Base-by-base conservation (phyloP, 2,113 vertebrate species). In the Vanacampus margaritifer region DNA sequence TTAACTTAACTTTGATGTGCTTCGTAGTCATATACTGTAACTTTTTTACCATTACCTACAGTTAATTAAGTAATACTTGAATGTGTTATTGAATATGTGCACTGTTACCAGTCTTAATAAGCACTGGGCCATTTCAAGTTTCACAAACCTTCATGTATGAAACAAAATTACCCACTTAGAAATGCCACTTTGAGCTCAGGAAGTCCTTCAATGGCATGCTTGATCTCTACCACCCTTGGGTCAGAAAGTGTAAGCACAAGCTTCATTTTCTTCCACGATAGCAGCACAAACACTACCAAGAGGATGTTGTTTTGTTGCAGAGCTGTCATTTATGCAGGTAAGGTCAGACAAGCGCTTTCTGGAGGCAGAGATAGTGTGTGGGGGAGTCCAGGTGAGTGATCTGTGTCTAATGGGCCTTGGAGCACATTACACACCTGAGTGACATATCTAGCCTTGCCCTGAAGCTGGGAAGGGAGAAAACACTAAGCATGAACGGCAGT, bases 271-370 rank as follows among this genome's bases (percentile, higher is more conserved):
- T 37, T 70, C 19, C 11, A 14, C 19, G 10, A 24, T 6, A 23
- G 6, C 60, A 50, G n/a, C 28, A 24, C 60, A 63, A 12, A 68
- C 8, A 14, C 41, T 24, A 8, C 64, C 39, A 26, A 32, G 43
- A 35, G 63, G 74, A 36, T 74, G 80, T 74, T 84, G 67, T 78
- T 73, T 65, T 79, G 66, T 48, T 59, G 65, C 71, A 4, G 64
- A 85, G 73, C 74, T 84, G 72, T 86, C 82, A 88, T 81, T 79
- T 74, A 71, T 67, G 79, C 85, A 89, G 88, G 84, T 90, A 86
- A 73, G 45, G 70, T 82, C 80, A 35, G 3, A 76, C 51, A 50
- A 32, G 56, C 39, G 57, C 39, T 80, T 64, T 75, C 46, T 81
- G 69, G 57, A 23, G 53, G 64, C 68, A 36, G 70, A 58, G 64